phyloP scores from a whole-genome alignment of 1,140 invertebrate genomes.

The Megathymus violae region DNA sequence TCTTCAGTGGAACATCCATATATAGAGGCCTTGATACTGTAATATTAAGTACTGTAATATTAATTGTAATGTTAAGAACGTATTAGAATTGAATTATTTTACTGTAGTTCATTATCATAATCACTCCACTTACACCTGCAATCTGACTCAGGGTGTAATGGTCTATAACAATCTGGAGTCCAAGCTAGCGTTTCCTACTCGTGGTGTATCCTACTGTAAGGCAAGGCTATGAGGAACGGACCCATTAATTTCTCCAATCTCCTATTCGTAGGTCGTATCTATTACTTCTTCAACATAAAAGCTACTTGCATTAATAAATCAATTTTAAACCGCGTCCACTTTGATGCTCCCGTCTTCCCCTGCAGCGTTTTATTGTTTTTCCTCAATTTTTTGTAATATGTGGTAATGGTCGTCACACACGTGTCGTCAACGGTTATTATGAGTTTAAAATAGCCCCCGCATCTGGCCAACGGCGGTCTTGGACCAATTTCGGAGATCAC shows the following conservation, averaged over 20 bases:
- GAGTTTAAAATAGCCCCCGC: conserved; percentile 82
- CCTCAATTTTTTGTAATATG: conserved; percentile 81
- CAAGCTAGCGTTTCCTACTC: no score
- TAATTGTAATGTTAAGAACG: no score
- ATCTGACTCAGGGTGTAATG: no score
- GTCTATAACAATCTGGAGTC: no score
- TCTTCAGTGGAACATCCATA: no score
- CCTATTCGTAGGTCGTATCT: not conserved
- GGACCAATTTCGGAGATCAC: conserved; percentile 63
- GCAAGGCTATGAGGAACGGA: no score
- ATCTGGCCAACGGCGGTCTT: conserved; percentile 54
- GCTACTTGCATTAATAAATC: conserved; percentile 34
- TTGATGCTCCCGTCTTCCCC: conserved; percentile 51
- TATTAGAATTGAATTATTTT: no score
- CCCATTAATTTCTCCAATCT: not conserved
- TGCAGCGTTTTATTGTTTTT: conserved; percentile 75
- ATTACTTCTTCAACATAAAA: not conserved
- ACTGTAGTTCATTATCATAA: no score
- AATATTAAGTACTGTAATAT: no score
- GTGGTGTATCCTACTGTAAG: no score
- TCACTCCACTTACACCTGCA: no score
- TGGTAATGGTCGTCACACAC: conserved; percentile 80
- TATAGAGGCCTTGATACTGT: no score
- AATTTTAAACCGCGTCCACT: conserved; percentile 72
- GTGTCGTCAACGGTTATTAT: conserved; percentile 80